Percentiles rank a stretch among this genome's conserved stretches.
Evolutionary conservation across 1,140 invertebrate genomes (phyloP).

Genomic region (Bombus affinis): DNA sequence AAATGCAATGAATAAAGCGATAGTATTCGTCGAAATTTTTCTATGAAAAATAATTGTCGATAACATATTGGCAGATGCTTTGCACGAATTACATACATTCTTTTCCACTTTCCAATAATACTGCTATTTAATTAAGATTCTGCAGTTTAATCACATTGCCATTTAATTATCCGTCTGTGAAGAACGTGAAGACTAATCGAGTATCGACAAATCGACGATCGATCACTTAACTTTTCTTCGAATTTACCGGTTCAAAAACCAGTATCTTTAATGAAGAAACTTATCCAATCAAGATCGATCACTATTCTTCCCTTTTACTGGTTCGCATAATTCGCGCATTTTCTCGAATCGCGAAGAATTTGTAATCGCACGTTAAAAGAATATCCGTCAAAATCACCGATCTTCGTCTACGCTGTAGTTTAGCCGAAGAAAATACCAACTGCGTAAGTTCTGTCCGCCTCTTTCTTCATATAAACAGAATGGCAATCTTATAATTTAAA

Average conservation of each 20-base stretch:
- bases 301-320: background rate
- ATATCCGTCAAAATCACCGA: background rate
- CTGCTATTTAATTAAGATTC: background rate
- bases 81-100: too few relatives aligned
- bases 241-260: background rate
- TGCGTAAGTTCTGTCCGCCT: background rate
- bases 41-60: background rate
- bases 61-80: background rate
- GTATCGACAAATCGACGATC: constrained; percentile 12
- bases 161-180: background rate
- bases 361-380: background rate
- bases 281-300: constrained; percentile 27
- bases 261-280: background rate
- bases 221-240: background rate
- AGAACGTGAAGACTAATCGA: background rate
- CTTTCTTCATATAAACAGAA: too few relatives aligned
- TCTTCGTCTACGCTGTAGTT: background rate
- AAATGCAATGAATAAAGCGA: too few relatives aligned
- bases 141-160: background rate
- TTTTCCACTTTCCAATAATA: background rate
- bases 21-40: too few relatives aligned
- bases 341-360: background rate
- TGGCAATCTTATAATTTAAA: too few relatives aligned
- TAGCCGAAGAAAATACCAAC: background rate
- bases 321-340: background rate